These are phyloP conservation scores for Leptopilina clavipes DNA, from an alignment of 1,140 invertebrate species.

Conservation along the genomic window DNA sequence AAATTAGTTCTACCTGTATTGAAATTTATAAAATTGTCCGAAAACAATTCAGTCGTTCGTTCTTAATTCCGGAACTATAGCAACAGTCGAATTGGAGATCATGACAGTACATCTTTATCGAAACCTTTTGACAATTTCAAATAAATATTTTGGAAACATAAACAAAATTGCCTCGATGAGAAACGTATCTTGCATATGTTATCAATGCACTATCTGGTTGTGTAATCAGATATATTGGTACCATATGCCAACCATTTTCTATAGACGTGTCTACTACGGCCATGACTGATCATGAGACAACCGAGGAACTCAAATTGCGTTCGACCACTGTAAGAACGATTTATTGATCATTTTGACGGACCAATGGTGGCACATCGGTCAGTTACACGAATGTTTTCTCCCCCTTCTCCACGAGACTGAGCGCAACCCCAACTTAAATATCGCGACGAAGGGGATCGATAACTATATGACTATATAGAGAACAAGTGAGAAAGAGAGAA, in stretches of 20 bases:
- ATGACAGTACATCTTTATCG: too few relatives aligned
- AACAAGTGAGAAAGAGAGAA: slow-evolving; percentile 53
- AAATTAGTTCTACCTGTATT: too few relatives aligned
- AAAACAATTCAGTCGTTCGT: too few relatives aligned
- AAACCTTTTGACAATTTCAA: too few relatives aligned
- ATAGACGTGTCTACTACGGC: slow-evolving; percentile 11
- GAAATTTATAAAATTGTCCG: too few relatives aligned
- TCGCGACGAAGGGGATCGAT: slow-evolving; percentile 44
- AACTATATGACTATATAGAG: slow-evolving; percentile 39
- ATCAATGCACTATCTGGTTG: too few relatives aligned
- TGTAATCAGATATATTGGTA: too few relatives aligned
- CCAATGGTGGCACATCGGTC: slow-evolving; percentile 69
- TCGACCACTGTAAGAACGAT: slow-evolving; percentile 64
- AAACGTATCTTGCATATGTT: too few relatives aligned
- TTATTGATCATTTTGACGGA: slow-evolving; percentile 68
- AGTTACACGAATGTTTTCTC: slow-evolving; percentile 65
- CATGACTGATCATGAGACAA: slow-evolving; percentile 40
- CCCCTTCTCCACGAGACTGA: neutral
- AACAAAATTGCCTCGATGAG: too few relatives aligned
- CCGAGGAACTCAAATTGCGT: slow-evolving; percentile 30
- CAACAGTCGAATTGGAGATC: too few relatives aligned
- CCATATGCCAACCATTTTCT: slow-evolving; percentile 42
- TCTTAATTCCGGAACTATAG: too few relatives aligned
- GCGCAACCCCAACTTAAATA: slow-evolving; percentile 54
- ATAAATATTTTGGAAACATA: too few relatives aligned